Base-by-base conservation (phyloP, 2,888 invertebrate species). In the Boloria euphrosyne region DNA sequence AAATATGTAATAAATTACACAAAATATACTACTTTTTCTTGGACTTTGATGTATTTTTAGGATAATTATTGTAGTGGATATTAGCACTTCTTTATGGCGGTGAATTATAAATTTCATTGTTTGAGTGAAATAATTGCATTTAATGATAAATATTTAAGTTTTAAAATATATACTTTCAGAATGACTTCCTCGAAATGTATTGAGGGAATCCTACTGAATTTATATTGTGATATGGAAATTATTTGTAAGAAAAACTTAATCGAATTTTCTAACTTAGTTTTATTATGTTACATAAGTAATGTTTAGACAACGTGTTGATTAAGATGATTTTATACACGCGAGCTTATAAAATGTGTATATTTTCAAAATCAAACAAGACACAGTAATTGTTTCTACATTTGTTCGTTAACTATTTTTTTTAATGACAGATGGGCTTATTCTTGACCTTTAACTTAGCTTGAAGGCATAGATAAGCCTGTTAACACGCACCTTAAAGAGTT, bases 191-290 rank as follows among this genome's bases (percentile, higher is more conserved):
- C 91, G 86, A 79, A 50, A 51, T 59, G 27, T 62, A 68, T 80
- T 89, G 90, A 92, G 91, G 90, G 84, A 84, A 84, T 76, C 90
- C 91, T 92, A 79, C 92, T 92, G 92, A 90, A 84, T 84, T 80
- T 92, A 87, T 92, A 92, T 88, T 82, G 84, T 87, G 83, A 84
- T 84, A 82, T 77, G 53, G 62, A 60, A 55, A 66, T 65, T 62
- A 71, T 65, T 61, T 65, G 54, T 68, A 62, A 65, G 55, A 44
- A 16, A 64, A 31, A 17, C 13, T 6, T 49, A 17, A 47, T n/a
- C 47, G 47, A 47, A 54, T 49, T 47, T 49, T 59, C 16, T 58
- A 47, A 46, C 16, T 47, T 16, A 58, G 7, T 18, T 17, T 55
- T 55, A 44, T 14, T 55, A 43, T 17, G 31, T 31, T 57, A 38